Evolutionary conservation across 2,888 invertebrate genomes (phyloP), one percentile per base, ranked within the genome.

Genomic region (Idaea biselata): DNA sequence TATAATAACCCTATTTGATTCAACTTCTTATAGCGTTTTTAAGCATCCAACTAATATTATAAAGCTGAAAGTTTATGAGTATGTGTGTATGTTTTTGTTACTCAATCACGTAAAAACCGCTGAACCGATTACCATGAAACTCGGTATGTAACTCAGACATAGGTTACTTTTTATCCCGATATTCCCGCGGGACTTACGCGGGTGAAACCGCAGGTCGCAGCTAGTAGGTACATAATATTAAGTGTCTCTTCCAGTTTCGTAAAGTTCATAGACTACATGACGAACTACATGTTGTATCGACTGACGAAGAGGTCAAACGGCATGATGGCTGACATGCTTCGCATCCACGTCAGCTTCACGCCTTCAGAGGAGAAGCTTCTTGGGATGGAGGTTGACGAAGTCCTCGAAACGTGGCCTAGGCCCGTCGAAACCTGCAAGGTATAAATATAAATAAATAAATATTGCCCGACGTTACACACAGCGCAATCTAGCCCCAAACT

Each of bases 221-320:
- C 25, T 25, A 25, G 25, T 25, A 25, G 5, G 25, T 25, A 25
- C 1, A 3, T 25, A 25, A 25, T 25, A 25, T 25, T 25, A 25
- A 25, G 25, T 3, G 25, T 25, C 25, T 17, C 18, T 63, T 84
- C 77, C 75, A 96, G 96, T 77, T 96, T 95, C 70, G 94, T 97
- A 61, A 96, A 94, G 69, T 84, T 95, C 62, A 91, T 94, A 17
- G 97, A 97, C 77, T 96, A 96, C 78, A 94, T 96, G 91, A 93
- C 95, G 58, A 94, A 95, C 68, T 94, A 94, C 71, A 94, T 96
- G 93, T 84, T 96, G 60, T 95, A 96, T 77, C 91, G 89, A 7
- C 84, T 97, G 33, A 93, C 96, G 11, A 89, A 91, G 58, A 94
- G 93, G 61, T 95, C 96, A 0, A 94, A 95, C 67, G 73, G 71